Conservation (phyloP, 37 sponge, comb jelly and placozoan species). For the Chondrilla cf. caribensis region DNA sequence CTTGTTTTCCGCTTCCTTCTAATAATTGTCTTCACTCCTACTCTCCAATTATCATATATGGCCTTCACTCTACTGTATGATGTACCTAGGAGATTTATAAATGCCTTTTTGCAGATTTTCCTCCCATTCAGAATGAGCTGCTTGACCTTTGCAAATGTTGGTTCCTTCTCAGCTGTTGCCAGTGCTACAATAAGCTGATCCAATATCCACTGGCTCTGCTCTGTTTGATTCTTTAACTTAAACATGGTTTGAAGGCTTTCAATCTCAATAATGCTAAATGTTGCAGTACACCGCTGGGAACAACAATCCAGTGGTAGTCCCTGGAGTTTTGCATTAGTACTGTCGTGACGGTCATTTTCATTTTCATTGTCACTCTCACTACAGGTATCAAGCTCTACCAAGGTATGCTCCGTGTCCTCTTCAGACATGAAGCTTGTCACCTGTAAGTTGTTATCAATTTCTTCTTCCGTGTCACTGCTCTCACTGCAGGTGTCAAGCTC, state of each 20-base stretch:
- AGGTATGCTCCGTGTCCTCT: not conserved
- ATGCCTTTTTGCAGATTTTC: not conserved
- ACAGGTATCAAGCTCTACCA: constrained; percentile 6
- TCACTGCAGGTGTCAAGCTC: constrained; percentile 30
- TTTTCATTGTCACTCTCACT: not conserved
- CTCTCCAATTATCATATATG: not conserved
- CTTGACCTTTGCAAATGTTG: not conserved
- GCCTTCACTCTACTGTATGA: not conserved
- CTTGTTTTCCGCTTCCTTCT: not conserved
- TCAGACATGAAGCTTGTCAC: not conserved
- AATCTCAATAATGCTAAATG: not conserved
- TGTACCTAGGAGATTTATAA: not conserved
- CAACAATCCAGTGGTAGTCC: not conserved
- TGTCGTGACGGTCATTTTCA: not conserved
- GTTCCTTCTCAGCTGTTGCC: too few species aligned
- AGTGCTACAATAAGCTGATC: not conserved
- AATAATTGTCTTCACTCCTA: not conserved
- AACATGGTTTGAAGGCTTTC: not conserved
- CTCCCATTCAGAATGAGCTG: not conserved
- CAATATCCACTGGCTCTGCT: not conserved
- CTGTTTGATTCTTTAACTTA: not conserved
- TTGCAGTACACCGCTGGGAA: not conserved
- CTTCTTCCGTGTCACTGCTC: not conserved
- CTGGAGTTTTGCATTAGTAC: too few species aligned
- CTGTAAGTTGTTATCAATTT: not conserved